These are phyloP conservation scores for Aethina tumida DNA, from an alignment of 1,140 invertebrate genomes.

Conservation along the genomic window DNA sequence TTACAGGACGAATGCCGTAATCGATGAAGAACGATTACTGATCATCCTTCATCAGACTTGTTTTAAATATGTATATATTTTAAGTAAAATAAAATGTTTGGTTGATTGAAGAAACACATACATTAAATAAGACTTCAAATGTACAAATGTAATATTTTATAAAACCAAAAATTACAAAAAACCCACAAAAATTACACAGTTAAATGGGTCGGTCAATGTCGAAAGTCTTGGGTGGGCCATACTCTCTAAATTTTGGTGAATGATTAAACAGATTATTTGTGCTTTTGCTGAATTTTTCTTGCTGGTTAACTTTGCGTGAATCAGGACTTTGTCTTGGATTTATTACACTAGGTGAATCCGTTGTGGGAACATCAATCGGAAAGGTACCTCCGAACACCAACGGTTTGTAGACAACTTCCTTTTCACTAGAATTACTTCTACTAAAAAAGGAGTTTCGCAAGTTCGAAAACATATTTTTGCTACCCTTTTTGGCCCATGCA, in stretches of 20 bases:
- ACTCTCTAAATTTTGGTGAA: slow-evolving; percentile 30
- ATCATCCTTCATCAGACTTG: slow-evolving; percentile 1
- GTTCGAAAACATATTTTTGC: slow-evolving; percentile 31
- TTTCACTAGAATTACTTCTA: slow-evolving; percentile 20
- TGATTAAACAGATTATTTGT: slow-evolving; percentile 3
- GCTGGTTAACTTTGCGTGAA: neutral
- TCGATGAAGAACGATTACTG: no score
- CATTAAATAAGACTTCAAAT: no score
- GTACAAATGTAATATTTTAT: slow-evolving; percentile 1
- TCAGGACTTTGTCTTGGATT: slow-evolving; percentile 4
- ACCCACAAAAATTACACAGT: neutral
- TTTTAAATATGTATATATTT: neutral
- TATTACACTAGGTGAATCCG: neutral
- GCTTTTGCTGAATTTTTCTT: slow-evolving; percentile 2
- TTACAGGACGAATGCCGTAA: no score
- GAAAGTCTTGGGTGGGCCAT: slow-evolving; percentile 45
- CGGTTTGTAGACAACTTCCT: slow-evolving; percentile 43
- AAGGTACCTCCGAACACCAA: slow-evolving; percentile 72
- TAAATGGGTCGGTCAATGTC: slow-evolving; percentile 50
- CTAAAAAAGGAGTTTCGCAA: slow-evolving; percentile 30
- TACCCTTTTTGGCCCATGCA: slow-evolving; percentile 40
- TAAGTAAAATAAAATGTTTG: neutral
- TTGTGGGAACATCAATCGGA: slow-evolving; percentile 59
- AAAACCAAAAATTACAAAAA: neutral
- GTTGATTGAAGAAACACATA: neutral